Evolutionary conservation across 30 jellyfish, hydroid and myxozoan genomes (phyloP).

Genomic region (Mastigias papua): DNA sequence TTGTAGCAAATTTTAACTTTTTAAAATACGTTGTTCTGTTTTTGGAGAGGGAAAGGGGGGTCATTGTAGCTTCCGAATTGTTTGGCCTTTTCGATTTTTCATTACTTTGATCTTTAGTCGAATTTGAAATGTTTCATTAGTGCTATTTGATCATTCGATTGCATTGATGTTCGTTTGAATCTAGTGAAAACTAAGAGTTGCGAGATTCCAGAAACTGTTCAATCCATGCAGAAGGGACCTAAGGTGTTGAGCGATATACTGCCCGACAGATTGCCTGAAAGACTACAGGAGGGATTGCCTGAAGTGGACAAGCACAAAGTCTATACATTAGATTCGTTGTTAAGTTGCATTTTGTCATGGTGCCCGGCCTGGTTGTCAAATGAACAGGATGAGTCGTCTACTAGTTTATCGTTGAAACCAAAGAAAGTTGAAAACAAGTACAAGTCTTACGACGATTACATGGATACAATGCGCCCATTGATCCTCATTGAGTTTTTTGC

Average conservation of each 20-base stretch:
- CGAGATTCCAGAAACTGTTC: no score
- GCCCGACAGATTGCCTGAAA: no score
- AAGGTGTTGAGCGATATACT: no score
- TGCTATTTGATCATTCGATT: no score
- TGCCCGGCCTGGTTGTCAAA: conserved; percentile 68
- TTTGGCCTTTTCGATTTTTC: no score
- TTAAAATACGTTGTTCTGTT: no score
- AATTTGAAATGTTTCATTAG: no score
- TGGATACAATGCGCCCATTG: conserved; percentile 78
- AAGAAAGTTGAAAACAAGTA: conserved; percentile 33
- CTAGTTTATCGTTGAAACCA: conserved; percentile 45
- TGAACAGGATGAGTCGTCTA: conserved; percentile 63
- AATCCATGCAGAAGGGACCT: no score
- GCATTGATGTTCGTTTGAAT: no score
- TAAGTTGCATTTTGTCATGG: conserved; percentile 66
- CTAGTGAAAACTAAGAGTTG: no score
- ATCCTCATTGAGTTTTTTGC: conserved; percentile 82
- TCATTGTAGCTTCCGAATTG: not conserved
- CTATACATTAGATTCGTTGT: conserved; percentile 41
- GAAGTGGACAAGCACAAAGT: conserved; percentile 39
- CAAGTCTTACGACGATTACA: conserved; percentile 75
- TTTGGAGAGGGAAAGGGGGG: not conserved
- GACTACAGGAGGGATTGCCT: conserved; percentile 48
- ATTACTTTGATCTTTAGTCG: no score
- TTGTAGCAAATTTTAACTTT: not conserved